Percentiles rank a stretch among this genome's conserved stretches.
Conservation (phyloP, 2,888 invertebrate genomes). For the Aspidiotus rigidus region DNA sequence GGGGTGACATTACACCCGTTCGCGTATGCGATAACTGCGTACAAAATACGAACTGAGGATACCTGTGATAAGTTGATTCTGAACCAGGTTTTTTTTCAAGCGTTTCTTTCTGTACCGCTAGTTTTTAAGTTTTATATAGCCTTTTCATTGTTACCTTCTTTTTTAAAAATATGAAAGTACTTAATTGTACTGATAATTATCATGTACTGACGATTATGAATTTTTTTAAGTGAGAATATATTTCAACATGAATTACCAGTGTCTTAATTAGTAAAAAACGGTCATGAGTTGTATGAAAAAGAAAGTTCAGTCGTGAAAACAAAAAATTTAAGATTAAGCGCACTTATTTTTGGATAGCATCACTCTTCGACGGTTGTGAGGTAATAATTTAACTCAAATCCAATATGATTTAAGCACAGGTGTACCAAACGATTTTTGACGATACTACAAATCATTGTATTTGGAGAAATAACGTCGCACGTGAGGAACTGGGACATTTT, state of each 20-base stretch:
- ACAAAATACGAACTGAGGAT: background rate
- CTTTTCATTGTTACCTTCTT: background rate
- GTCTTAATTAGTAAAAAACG: no score
- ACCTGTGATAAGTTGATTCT: background rate
- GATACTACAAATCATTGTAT: slow-evolving; percentile 65
- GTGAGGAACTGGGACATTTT: slow-evolving; percentile 69
- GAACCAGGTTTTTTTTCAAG: background rate
- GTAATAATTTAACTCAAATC: slow-evolving; percentile 26
- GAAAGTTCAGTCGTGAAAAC: no score
- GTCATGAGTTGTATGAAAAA: no score
- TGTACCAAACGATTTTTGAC: slow-evolving; percentile 64
- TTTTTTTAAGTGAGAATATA: background rate
- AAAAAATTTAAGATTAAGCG: no score
- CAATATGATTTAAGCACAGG: slow-evolving; percentile 36
- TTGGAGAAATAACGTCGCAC: slow-evolving; percentile 66
- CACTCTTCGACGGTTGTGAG: slow-evolving; percentile 19
- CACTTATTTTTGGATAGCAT: background rate
- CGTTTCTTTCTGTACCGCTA: background rate
- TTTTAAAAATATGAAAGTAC: background rate
- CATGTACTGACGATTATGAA: background rate
- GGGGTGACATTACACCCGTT: slow-evolving; percentile 52
- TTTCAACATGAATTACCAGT: no score
- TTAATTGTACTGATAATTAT: background rate
- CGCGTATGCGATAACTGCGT: slow-evolving; percentile 63
- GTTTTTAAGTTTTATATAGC: background rate